Base-by-base conservation (phyloP, 1,140 invertebrate species). In the Bombus polaris region DNA sequence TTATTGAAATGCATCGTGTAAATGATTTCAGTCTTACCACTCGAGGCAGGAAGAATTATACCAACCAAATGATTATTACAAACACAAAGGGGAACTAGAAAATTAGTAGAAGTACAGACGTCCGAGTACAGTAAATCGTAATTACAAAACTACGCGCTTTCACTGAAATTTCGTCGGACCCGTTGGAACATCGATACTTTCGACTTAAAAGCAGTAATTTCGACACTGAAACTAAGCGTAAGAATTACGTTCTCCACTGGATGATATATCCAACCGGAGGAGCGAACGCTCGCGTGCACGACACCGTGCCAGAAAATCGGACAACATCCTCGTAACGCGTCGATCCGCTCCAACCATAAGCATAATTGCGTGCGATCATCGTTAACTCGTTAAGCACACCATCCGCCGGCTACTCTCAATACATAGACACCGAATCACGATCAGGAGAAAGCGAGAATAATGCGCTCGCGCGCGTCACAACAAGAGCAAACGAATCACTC, bases 371-470 rank as follows among this genome's bases (percentile, higher is more conserved):
- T n/a, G 62, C 57, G 42, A 39, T 72, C 53, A n/a, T 77, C 22
- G 57, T 62, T 77, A 53, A 18, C 62, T 75, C 81, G 25, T 75
- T 66, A 65, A 9, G 53, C 77, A 47, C 70, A 66, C 65, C 72
- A n/a, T 77, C 44, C 65, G 65, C 70, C 42, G 39, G 66, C 44
- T 62, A 35, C 25, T 32, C 70, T 42, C 37, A 28, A 72, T 44
- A n/a, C 62, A 83, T 42, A 87, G 4, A 35, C 73, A 68, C 83
- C 44, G 76, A 84, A 84, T 44, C 86, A 65, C 66, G 78, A 39
- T 65, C 37, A 15, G 70, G 89, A 85, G 89, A 90, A 89, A 90
- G 89, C 86, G 83, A 77, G 86, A 85, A 81, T 42, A 42, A 13
- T 25, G 57, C 47, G 44, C 13, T 28, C 42, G 70, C 39, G 57